Evolutionary conservation across 2,113 vertebrate species (phyloP).

Genomic region (Silurus glanis): DNA sequence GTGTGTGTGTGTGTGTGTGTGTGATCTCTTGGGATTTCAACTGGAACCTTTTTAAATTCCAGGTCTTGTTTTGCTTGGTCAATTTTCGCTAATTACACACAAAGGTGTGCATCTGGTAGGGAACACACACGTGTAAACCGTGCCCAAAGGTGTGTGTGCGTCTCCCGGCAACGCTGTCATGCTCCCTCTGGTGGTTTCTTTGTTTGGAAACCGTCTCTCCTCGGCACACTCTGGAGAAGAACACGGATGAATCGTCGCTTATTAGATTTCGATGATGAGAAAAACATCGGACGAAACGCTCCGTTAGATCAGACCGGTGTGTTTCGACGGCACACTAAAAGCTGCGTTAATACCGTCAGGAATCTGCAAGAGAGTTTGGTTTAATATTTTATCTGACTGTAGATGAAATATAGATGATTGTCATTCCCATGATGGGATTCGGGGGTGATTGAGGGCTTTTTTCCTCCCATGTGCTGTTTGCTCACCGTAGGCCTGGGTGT

Average conservation of each 20-base stretch:
- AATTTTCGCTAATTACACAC: conserved; percentile 32
- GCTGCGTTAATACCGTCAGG: background rate
- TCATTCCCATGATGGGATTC: background rate
- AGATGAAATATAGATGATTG: background rate
- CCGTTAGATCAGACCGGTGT: too few relatives aligned
- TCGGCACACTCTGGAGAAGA: background rate
- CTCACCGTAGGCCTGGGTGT: background rate
- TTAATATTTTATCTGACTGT: background rate
- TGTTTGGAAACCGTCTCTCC: conserved; percentile 19
- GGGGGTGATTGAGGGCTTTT: background rate
- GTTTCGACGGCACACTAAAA: background rate
- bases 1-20: background rate
- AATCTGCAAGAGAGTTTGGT: background rate
- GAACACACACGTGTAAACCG: conserved; percentile 14
- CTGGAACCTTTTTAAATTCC: background rate
- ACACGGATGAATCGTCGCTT: background rate
- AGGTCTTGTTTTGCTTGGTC: conserved; percentile 9
- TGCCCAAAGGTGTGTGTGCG: conserved; percentile 19
- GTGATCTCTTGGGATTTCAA: background rate
- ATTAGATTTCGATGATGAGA: conserved; percentile 3
- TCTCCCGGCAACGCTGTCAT: conserved; percentile 13
- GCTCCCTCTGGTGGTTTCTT: conserved; percentile 20
- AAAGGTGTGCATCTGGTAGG: background rate
- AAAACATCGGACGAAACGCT: background rate
- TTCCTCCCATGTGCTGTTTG: background rate